Conservation (phyloP, 2,888 invertebrate species). For the Mongoloraphidia duomilia region DNA sequence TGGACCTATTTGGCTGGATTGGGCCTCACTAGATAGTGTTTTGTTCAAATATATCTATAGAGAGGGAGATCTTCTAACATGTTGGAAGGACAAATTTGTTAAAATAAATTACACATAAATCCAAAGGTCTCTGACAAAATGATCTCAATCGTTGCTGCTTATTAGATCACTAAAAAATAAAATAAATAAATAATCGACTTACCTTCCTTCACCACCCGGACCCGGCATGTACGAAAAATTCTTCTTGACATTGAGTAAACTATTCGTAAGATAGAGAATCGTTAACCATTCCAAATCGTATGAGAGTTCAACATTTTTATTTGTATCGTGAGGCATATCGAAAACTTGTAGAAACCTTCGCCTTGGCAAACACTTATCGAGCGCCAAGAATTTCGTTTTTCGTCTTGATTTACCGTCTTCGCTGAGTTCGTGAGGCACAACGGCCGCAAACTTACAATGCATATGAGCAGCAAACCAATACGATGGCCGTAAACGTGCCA, state of each 20-base stretch:
- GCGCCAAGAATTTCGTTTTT: conserved; percentile 73
- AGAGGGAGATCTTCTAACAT: too few relatives aligned
- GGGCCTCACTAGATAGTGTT: too few relatives aligned
- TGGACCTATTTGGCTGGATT: too few relatives aligned
- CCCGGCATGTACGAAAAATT: conserved; percentile 69
- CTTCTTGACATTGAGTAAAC: conserved; percentile 62
- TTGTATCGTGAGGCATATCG: conserved; percentile 40
- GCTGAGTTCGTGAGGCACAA: conserved; percentile 51
- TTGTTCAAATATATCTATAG: too few relatives aligned
- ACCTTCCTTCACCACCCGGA: conserved; percentile 53
- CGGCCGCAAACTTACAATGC: conserved; percentile 88
- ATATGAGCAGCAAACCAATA: conserved; percentile 98
- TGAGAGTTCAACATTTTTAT: conserved; percentile 39
- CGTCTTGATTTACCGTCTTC: conserved; percentile 28
- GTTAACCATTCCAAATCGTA: conserved; percentile 94
- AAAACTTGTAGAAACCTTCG: conserved; percentile 78
- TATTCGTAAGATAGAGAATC: conserved; percentile 76
- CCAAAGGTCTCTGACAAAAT: too few relatives aligned
- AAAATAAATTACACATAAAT: too few relatives aligned
- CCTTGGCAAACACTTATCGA: conserved; percentile 92
- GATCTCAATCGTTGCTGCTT: not conserved
- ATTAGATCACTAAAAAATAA: not conserved
- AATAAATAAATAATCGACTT: conserved; percentile 9
- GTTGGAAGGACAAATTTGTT: too few relatives aligned
- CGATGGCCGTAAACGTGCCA: conserved; percentile 65